Evolutionary conservation across 2,797 vertebrate genomes (phyloP).

Genomic region (Gorsachius magnificus): DNA sequence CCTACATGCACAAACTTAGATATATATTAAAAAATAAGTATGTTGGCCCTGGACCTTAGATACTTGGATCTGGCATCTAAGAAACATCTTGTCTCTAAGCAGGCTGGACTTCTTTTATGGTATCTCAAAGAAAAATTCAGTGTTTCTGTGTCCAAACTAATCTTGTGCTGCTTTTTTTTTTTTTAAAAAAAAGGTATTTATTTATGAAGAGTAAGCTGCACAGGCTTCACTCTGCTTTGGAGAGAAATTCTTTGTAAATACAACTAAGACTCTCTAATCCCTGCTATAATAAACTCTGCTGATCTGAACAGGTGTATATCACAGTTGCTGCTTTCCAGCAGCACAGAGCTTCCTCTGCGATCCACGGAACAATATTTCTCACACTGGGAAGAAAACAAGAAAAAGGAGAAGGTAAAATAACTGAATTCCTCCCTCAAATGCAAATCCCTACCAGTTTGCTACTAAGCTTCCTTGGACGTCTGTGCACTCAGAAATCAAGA

Average conservation of each 20-base stretch:
- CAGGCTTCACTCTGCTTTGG: background rate
- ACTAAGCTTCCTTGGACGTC: background rate
- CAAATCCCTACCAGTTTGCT: background rate
- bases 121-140: conserved; percentile 20
- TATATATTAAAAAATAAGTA: background rate
- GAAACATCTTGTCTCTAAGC: background rate
- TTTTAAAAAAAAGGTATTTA: background rate
- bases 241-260: conserved; percentile 64
- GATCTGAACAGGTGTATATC: conserved; percentile 43
- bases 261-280: conserved; percentile 26
- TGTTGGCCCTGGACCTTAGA: background rate
- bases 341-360: background rate
- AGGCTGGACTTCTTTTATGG: background rate
- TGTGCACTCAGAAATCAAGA: background rate
- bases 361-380: background rate
- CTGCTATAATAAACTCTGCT: conserved; percentile 23
- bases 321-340: conserved; percentile 30
- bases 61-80: background rate
- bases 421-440: background rate
- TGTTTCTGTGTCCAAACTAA: background rate
- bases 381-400: background rate
- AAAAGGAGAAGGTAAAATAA: background rate
- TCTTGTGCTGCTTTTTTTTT: background rate
- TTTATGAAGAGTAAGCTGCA: conserved; percentile 40
- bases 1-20: background rate